Base-by-base conservation (phyloP, 2,797 vertebrate genomes). In the Phalanger gymnotis region DNA sequence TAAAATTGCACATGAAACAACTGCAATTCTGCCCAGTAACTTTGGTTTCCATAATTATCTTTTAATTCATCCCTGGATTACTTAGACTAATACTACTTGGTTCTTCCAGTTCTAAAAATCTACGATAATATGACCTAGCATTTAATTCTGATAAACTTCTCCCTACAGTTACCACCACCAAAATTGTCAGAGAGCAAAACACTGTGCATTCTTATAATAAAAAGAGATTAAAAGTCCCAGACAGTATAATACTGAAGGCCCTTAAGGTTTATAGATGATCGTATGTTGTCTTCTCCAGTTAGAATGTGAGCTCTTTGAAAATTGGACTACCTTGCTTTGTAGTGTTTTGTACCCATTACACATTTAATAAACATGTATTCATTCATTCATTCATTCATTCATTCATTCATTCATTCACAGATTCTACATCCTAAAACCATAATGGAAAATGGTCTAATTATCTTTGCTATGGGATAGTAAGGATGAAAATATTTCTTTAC, bases 401-500 rank as follows among this genome's bases (percentile, higher is more conserved):
- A n/a, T n/a, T n/a, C n/a, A 51, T 87, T 47, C 73, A 87, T 73
- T 47, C 73, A 87, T 51, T 87, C 73, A 51, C 73, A 27, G 0
- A 47, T 87, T 87, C 51, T 87, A 51, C 3, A 4, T 87, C 40
- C 40, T 87, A 87, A 51, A 11, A 87, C 73, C 40, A 51, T 27
- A 87, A 47, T 87, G 73, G 40, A 87, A 51, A 87, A 87, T 87
- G 19, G 40, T 51, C 2, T 40, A 92, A 54, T 73, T 95, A 81
- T 73, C 96, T 94, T 91, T 54, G n/a, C 92, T 94, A 55, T 89
- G 34, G 58, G 53, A 31, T 57, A 95, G 87, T 92, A 90, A 54
- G 47, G 94, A 97, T 96, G 54, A 97, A 94, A 96, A 95, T 13
- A 61, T 66, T 54, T 55, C 81, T 55, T 81, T 93, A 96, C 61